Evolutionary conservation across 2,888 invertebrate species (phyloP).

Genomic region (Hyppa rectilinea): DNA sequence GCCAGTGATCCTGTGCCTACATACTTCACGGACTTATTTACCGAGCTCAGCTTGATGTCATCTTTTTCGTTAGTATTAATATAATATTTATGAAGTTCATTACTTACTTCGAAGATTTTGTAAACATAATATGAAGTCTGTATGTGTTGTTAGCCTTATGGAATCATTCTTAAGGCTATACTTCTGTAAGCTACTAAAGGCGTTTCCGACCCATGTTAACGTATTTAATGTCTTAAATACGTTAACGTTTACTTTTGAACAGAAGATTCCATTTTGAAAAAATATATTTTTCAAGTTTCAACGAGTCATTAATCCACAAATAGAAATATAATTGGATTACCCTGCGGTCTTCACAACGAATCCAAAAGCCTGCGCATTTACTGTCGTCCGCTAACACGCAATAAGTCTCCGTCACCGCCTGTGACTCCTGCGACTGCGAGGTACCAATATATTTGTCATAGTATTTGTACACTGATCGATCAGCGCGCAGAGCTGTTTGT

Average conservation of each 20-base stretch:
- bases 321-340: background rate
- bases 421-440: no score
- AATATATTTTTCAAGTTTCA: background rate
- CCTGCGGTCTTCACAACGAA: background rate
- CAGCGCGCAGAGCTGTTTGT: constrained; percentile 50
- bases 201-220: background rate
- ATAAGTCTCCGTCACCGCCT: constrained; percentile 28
- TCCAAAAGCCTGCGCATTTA: constrained; percentile 18
- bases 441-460: constrained; percentile 51
- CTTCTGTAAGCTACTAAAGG: background rate
- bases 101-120: constrained; percentile 2
- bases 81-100: constrained; percentile 19
- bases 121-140: background rate
- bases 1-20: constrained; percentile 24
- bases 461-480: constrained; percentile 57
- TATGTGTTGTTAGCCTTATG: no score
- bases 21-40: constrained; percentile 10
- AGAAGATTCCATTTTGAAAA: background rate
- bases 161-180: background rate
- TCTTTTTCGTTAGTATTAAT: background rate
- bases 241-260: background rate
- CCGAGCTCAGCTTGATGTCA: background rate
- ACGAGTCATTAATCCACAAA: background rate
- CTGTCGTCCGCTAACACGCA: constrained; percentile 13
- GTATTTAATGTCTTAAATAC: background rate